A percentile compares a stretch with the other conserved stretches of the same genome.
Conservation (phyloP, 2,888 invertebrate genomes). For the Chrysodeixis includens region DNA sequence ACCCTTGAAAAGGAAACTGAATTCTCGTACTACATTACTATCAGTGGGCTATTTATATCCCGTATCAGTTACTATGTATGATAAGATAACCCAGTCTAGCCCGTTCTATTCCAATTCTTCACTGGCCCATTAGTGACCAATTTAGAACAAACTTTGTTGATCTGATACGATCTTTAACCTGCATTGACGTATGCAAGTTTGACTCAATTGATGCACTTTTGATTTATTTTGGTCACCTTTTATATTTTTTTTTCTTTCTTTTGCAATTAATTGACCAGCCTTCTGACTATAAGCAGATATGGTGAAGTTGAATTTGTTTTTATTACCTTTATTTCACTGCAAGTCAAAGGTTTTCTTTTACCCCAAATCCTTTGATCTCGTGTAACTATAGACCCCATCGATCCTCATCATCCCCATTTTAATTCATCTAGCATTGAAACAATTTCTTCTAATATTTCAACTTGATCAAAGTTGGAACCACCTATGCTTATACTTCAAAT, state of each 20-base stretch:
- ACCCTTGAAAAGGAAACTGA: constrained; percentile 1
- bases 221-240: not conserved
- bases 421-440: too few relatives aligned
- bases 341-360: too few relatives aligned
- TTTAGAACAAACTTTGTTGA: constrained; percentile 23
- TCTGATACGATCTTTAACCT: constrained; percentile 25
- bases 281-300: too few relatives aligned
- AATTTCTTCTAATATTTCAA: not conserved
- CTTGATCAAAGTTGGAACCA: not conserved
- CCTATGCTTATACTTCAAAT: constrained; percentile 1
- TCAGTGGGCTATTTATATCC: constrained; percentile 18
- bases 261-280: too few relatives aligned
- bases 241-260: too few relatives aligned
- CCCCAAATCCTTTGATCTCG: too few relatives aligned
- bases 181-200: constrained; percentile 11
- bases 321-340: too few relatives aligned
- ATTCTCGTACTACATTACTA: constrained; percentile 9
- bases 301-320: too few relatives aligned
- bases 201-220: constrained; percentile 12
- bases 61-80: constrained; percentile 27
- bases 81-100: constrained; percentile 36
- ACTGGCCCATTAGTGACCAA: constrained; percentile 29
- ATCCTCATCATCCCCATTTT: too few relatives aligned
- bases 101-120: constrained; percentile 38
- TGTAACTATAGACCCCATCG: too few relatives aligned